A percentile compares a stretch with the other conserved stretches of the same genome.
Evolutionary conservation across 2,113 vertebrate species (phyloP).

Genomic region (Hippocampus barbouri): DNA sequence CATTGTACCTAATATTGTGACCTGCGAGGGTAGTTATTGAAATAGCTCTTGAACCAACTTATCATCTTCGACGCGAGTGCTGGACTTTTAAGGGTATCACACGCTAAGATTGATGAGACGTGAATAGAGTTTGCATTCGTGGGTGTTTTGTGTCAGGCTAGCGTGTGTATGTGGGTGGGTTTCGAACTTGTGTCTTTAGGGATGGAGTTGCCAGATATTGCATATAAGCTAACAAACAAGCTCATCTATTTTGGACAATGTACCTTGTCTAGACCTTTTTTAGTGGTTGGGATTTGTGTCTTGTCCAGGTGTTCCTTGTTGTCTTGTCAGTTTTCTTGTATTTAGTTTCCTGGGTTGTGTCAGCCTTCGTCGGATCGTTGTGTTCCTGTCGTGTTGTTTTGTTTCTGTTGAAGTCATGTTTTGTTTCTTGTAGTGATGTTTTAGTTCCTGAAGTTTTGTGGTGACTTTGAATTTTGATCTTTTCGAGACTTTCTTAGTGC

Average conservation of each 20-base stretch:
- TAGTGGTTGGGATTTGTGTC: too few relatives aligned
- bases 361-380: too few relatives aligned
- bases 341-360: too few relatives aligned
- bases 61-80: constrained; percentile 23
- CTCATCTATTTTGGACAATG: neutral
- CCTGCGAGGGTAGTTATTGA: constrained; percentile 23
- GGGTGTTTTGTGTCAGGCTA: constrained; percentile 38
- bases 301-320: too few relatives aligned
- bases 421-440: too few relatives aligned
- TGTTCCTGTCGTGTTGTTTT: too few relatives aligned
- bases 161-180: constrained; percentile 26
- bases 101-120: constrained; percentile 59
- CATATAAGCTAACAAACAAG: neutral
- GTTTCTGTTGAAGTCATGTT: too few relatives aligned
- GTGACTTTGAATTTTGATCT: too few relatives aligned
- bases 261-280: neutral
- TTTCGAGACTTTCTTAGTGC: too few relatives aligned
- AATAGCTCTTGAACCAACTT: constrained; percentile 34
- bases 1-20: neutral
- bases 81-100: constrained; percentile 22
- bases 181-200: constrained; percentile 2
- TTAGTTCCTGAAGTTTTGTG: too few relatives aligned
- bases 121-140: constrained; percentile 67
- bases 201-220: constrained; percentile 33
- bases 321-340: too few relatives aligned